Evolutionary conservation across 92 coral and sea anemone genomes (phyloP), one percentile per base, ranked within the genome.

Genomic region (Epizoanthus illoricatus): DNA sequence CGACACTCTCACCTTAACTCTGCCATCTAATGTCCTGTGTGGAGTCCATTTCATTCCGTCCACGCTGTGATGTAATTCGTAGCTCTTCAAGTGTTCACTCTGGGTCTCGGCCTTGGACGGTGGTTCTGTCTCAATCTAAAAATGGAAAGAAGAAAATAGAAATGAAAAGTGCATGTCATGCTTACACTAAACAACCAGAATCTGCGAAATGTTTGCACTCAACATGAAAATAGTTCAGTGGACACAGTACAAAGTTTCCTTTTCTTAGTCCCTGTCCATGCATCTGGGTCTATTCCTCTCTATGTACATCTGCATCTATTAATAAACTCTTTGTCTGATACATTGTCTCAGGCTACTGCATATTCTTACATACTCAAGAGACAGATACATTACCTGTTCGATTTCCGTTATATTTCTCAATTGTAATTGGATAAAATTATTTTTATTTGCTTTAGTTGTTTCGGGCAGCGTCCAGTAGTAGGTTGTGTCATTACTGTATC

Each of bases 41-140:
- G 81, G 71, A 76, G 58, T 76, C 81, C 81, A 76, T 2, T 76
- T 76, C 23, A 18, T 11, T 62, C 81, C 81, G 20, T 76, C 70
- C 20, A 62, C 20, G 57, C 81, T 76, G 59, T 76, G 11, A 20
- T 8, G 40, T 42, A 76, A 0, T 20, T 40, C 59, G 59, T 62
- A 76, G 11, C 49, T 61, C n/a, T 65, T 61, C 17, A 76, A 18
- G 36, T 65, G 58, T 5, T 64, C 69, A 12, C 11, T 5, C 16
- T 45, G 59, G 1, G 71, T 40, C 45, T 15, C 65, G 20, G 9
- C 18, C 9, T 19, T 33, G 13, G 40, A 17, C 9, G 57, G 59
- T 6, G 7, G n/a, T 76, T 76, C 81, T 41, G 71, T 42, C 49
- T 76, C 24, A 19, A 76, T 76, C 81, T 76, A 15, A 28, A 28